These are phyloP conservation scores for Dynastes hyllus DNA, from an alignment of 2,888 invertebrate genomes.

Conservation along the genomic window DNA sequence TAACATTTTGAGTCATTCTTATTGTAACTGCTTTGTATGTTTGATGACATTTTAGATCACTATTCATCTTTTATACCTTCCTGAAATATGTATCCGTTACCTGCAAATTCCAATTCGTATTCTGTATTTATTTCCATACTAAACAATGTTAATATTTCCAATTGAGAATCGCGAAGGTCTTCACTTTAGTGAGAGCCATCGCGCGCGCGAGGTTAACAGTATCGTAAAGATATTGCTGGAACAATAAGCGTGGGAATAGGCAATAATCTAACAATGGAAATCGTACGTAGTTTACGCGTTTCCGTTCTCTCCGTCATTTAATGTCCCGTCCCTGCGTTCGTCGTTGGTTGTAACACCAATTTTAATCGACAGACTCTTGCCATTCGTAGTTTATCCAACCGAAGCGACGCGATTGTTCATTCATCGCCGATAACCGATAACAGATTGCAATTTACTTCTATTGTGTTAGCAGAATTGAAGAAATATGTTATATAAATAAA, in stretches of 20 bases:
- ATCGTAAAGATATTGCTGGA: slow-evolving; percentile 16
- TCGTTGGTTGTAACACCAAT: background rate
- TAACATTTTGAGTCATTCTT: too few relatives aligned
- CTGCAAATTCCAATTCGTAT: too few relatives aligned
- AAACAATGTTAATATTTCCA: background rate
- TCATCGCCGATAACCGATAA: background rate
- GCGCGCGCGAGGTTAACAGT: slow-evolving; percentile 10
- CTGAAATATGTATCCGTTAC: too few relatives aligned
- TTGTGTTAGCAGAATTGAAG: too few relatives aligned
- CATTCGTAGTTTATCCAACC: background rate
- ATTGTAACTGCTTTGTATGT: too few relatives aligned
- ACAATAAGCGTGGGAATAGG: slow-evolving; percentile 13
- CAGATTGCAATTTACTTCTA: too few relatives aligned
- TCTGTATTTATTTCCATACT: too few relatives aligned
- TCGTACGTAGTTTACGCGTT: slow-evolving; percentile 3
- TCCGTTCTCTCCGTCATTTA: background rate
- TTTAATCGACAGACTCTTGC: background rate
- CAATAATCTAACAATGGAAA: slow-evolving; percentile 13
- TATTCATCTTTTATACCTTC: too few relatives aligned
- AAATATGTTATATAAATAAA: too few relatives aligned
- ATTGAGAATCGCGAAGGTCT: background rate
- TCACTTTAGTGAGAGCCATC: too few relatives aligned
- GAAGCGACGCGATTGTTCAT: background rate
- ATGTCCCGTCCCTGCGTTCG: background rate
- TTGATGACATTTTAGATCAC: too few relatives aligned